Conservation (phyloP, 2,888 invertebrate genomes). For the Perizoma flavofasciatum region DNA sequence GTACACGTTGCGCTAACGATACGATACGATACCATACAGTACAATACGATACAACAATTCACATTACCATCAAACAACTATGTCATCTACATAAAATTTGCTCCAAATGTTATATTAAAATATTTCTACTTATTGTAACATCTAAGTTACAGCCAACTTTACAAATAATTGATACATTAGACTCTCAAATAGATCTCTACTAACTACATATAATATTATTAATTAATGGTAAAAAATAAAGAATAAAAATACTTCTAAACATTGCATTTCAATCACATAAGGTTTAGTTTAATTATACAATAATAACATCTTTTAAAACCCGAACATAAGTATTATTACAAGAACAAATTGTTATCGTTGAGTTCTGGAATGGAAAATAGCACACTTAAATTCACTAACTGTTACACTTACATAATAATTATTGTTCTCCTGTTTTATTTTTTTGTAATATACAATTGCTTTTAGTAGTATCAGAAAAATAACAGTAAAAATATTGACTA, state of each 20-base stretch:
- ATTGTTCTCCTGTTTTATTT: conserved; percentile 83
- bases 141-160: conserved; percentile 84
- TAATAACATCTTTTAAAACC: conserved; percentile 83
- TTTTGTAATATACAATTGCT: conserved; percentile 79
- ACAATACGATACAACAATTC: conserved; percentile 78
- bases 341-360: conserved; percentile 82
- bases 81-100: conserved; percentile 83
- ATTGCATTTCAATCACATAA: conserved; percentile 85
- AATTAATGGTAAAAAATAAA: conserved; percentile 84
- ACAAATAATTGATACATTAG: conserved; percentile 85
- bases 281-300: conserved; percentile 83
- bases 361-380: conserved; percentile 84
- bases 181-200: conserved; percentile 84
- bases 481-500: conserved; percentile 80
- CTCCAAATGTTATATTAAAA: conserved; percentile 84
- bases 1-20: conserved; percentile 79
- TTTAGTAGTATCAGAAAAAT: conserved; percentile 81
- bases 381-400: conserved; percentile 84
- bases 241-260: conserved; percentile 84
- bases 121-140: conserved; percentile 83
- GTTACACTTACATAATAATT: conserved; percentile 84
- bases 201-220: conserved; percentile 71
- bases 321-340: conserved; percentile 78
- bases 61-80: conserved; percentile 83
- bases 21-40: conserved; percentile 57